phyloP scores from a whole-genome alignment of 2,113 vertebrate species.

The Crotalus viridis region DNA sequence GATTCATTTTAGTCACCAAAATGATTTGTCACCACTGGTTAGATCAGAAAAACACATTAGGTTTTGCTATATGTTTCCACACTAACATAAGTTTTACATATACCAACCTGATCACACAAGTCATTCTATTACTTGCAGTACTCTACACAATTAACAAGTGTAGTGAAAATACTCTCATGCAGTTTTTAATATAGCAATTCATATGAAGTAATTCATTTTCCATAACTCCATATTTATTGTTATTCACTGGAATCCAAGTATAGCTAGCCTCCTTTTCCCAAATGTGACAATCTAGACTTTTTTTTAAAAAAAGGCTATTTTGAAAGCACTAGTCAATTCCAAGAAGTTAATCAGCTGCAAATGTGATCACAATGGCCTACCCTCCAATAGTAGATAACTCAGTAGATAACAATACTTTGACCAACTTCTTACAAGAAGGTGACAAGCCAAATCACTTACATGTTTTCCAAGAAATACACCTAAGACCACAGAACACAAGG shows the following conservation, averaged over 20 bases:
- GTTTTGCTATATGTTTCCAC: constrained; percentile 42
- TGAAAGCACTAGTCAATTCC: background rate
- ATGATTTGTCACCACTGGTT: constrained; percentile 59
- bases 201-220: constrained; percentile 48
- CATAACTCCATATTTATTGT: constrained; percentile 8
- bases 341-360: background rate
- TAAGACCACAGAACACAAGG: background rate
- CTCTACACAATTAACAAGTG: constrained; percentile 54
- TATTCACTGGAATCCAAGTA: constrained; percentile 6
- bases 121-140: constrained; percentile 55
- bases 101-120: constrained; percentile 55
- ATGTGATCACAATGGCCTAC: background rate
- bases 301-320: background rate
- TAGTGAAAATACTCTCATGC: constrained; percentile 53
- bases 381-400: background rate
- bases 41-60: constrained; percentile 40
- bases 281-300: background rate
- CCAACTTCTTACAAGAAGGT: background rate
- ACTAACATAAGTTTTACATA: constrained; percentile 50
- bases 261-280: background rate
- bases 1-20: constrained; percentile 56
- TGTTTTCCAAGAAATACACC: background rate
- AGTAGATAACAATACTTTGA: background rate
- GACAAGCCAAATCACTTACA: background rate
- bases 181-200: constrained; percentile 48